These are phyloP conservation scores for Glyptemys insculpta DNA, from an alignment of 2,797 vertebrate species.

Conservation along the genomic window DNA sequence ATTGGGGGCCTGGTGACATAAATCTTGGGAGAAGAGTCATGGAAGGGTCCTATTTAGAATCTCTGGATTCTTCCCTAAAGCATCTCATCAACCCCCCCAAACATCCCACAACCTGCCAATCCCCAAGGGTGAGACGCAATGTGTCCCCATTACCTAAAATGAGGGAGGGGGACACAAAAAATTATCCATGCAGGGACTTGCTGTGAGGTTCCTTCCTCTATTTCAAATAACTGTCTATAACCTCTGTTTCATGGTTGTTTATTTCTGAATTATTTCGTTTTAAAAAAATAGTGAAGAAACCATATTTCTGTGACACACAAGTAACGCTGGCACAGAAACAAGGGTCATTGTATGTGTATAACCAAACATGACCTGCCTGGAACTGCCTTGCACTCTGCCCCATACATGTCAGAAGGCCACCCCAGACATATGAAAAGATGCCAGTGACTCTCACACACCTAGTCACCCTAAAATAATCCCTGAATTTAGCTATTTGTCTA, in stretches of 20 bases:
- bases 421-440: background rate
- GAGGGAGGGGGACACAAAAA: background rate
- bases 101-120: rapidly evolving
- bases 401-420: background rate
- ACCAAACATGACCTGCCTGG: background rate
- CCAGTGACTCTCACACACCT: background rate
- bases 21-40: background rate
- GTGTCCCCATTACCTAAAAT: background rate
- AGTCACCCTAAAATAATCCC: background rate
- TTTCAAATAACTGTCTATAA: background rate
- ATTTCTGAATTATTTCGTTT: background rate
- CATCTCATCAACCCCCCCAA: background rate
- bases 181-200: background rate
- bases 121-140: background rate
- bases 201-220: background rate
- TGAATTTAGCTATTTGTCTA: background rate
- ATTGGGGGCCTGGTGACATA: rapidly evolving
- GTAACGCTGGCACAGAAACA: background rate
- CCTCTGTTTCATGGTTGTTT: background rate
- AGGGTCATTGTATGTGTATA: background rate
- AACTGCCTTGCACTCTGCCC: background rate
- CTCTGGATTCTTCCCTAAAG: background rate
- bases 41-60: background rate
- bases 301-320: background rate
- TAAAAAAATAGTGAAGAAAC: background rate